phyloP scores from a whole-genome alignment of 2,113 vertebrate species.

The Anas platyrhynchos region DNA sequence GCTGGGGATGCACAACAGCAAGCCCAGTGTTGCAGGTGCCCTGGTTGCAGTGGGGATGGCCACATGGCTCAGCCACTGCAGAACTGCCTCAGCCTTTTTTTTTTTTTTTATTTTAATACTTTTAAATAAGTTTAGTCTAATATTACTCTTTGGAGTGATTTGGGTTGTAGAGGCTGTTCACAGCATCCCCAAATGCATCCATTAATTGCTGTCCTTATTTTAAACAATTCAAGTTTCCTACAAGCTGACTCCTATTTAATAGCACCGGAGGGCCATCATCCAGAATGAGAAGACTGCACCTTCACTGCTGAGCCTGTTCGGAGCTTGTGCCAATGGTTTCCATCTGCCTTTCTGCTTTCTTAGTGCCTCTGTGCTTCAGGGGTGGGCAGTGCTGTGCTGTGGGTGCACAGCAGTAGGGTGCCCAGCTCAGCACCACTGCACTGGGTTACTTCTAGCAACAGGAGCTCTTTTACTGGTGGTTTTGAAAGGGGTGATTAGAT shows the following conservation, averaged over 20 bases:
- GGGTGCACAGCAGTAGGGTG: background rate
- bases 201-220: background rate
- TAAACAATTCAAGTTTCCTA: background rate
- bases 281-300: background rate
- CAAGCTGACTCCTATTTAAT: background rate
- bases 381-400: background rate
- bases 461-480: accelerated
- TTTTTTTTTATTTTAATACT: background rate
- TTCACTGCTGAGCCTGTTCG: background rate
- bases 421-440: background rate
- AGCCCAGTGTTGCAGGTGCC: background rate
- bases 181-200: background rate
- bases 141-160: background rate
- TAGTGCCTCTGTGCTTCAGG: background rate
- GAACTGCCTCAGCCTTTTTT: accelerated
- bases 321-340: background rate
- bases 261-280: background rate
- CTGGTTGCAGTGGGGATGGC: background rate
- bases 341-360: background rate
- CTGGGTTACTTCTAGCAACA: background rate
- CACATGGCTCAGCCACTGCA: background rate
- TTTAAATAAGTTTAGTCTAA: background rate
- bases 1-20: background rate
- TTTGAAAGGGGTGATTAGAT: background rate
- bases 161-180: background rate